Evolutionary conservation across 2,113 vertebrate species (phyloP).

Genomic region (Megalops atlanticus): DNA sequence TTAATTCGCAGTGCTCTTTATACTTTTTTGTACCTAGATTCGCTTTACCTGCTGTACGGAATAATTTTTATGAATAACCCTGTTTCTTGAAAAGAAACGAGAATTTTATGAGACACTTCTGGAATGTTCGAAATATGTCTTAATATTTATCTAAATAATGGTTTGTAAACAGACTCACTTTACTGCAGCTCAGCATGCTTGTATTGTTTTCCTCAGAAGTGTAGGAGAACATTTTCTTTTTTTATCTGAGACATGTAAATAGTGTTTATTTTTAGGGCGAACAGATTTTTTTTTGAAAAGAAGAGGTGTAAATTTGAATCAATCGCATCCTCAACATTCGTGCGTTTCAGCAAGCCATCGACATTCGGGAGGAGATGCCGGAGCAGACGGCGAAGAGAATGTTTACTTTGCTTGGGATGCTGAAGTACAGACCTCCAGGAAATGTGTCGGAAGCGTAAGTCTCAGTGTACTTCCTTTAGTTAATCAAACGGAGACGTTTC

Average conservation of each 20-base stretch:
- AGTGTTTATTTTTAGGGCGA: background rate
- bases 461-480: background rate
- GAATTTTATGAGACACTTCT: too few relatives aligned
- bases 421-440: constrained; percentile 92
- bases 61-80: background rate
- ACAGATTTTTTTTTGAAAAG: background rate
- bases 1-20: background rate
- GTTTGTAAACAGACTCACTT: background rate
- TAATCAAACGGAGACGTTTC: background rate
- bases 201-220: background rate
- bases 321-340: background rate
- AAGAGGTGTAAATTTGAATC: background rate
- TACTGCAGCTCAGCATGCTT: background rate
- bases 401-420: constrained; percentile 83
- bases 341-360: constrained; percentile 81
- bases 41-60: background rate
- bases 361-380: constrained; percentile 92
- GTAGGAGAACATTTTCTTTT: background rate
- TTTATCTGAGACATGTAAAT: background rate
- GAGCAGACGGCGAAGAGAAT: constrained; percentile 94
- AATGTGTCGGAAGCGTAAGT: constrained; percentile 81
- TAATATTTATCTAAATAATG: background rate
- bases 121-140: too few relatives aligned
- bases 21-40: background rate
- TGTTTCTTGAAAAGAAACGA: background rate